A percentile compares a stretch with the other conserved stretches of the same genome.
phyloP scores from a whole-genome alignment of 2,113 vertebrate species.

The Diadophis punctatus region DNA sequence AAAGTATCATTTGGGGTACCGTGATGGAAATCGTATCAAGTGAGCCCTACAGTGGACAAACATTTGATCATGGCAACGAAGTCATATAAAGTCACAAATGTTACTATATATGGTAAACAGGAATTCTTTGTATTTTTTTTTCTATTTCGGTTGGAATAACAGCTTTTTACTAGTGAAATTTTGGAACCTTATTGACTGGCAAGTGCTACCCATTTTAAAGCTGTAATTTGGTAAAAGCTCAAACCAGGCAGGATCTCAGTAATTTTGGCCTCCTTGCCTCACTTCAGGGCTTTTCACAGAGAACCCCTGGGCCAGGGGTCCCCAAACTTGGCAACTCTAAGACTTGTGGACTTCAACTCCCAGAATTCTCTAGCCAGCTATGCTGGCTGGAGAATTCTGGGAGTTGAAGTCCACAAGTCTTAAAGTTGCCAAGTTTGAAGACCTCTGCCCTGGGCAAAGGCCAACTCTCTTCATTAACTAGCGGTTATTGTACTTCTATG shows the following conservation, averaged over 20 bases:
- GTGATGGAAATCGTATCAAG: background rate
- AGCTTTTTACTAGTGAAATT: slow-evolving; percentile 21
- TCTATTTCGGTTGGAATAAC: slow-evolving; percentile 9
- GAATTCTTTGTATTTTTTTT: slow-evolving; percentile 18
- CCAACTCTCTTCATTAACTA: slow-evolving; percentile 26
- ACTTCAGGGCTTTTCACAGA: background rate
- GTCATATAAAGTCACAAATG: background rate
- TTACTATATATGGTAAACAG: background rate
- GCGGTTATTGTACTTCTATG: slow-evolving; percentile 14
- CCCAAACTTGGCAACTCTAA: no score
- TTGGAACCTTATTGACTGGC: slow-evolving; percentile 20
- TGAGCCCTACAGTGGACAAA: background rate
- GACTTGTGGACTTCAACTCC: no score
- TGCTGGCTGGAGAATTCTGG: no score
- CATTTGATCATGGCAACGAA: background rate
- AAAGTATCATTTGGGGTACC: background rate
- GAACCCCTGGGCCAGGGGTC: background rate
- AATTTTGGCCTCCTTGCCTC: background rate
- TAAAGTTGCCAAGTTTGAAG: no score
- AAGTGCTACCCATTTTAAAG: background rate
- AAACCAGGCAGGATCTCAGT: slow-evolving; percentile 7
- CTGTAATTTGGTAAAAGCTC: slow-evolving; percentile 33
- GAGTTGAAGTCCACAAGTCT: no score
- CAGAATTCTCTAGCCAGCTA: no score
- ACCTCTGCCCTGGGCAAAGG: background rate